Base-by-base conservation (phyloP, 2,797 vertebrate species). In the Mustela erminea region DNA sequence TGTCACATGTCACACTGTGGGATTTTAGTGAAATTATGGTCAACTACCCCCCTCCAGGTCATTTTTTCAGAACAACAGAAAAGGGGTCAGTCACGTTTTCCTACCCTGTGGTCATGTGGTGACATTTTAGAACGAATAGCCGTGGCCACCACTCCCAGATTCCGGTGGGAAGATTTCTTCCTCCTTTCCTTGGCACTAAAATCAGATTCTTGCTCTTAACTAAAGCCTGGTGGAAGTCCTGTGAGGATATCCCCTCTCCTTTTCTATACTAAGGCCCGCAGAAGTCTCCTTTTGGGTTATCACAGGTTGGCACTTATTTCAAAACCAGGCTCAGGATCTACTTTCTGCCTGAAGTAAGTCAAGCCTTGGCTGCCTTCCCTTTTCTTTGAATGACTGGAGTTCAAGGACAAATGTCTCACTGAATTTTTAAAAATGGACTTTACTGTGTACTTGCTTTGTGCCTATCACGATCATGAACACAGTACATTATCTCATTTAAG, bases 271-370 rank as follows among this genome's bases (percentile, higher is more conserved):
- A 74, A 35, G 29, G 72, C 1, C 21, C 38, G 32, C 9, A 35
- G 29, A 81, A 87, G 9, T 0, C 12, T 64, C 10, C 11, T 49
- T 87, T 70, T 83, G 64, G 66, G n/a, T 43, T 72, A 78, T 89
- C 3, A 2, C 25, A 58, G 43, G 52, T 68, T 90, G 62, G 7
- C 25, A 77, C 38, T 83, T 96, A 35, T 41, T 94, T 94, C n/a
- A 86, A 96, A 92, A 58, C 7, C 68, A 92, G 87, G 46, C 32
- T 86, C 56, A 78, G 7, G 56, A 90, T 94, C n/a, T 23, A 78
- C 49, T 82, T 86, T 74, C 25, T 94, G 46, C 20, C 62, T 92
- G 43, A 87, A 94, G 56, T 58, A 96, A 89, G 23, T 17, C 23
- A 83, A 78, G 20, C 8, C 18, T 58, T 68, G n/a, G 88, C 13